Evolutionary conservation across 2,888 invertebrate genomes (phyloP).

Genomic region (Geotrupes spiniger): DNA sequence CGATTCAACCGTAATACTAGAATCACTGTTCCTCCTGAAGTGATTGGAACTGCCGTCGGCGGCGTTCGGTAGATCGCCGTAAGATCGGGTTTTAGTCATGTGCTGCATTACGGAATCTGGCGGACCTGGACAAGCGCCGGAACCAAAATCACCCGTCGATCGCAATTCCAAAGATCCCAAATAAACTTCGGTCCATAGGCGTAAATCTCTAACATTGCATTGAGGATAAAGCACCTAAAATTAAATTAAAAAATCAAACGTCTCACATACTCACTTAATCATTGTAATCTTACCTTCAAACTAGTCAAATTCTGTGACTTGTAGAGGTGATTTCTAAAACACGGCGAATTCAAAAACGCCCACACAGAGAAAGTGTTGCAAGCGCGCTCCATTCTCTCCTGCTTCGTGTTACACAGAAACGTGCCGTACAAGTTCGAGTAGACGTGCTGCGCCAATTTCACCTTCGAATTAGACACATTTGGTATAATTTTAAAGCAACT

Average conservation of each 20-base stretch:
- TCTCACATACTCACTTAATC: no score
- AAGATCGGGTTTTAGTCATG: conserved; percentile 82
- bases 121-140: conserved; percentile 37
- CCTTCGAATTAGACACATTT: conserved; percentile 60
- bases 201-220: conserved; percentile 77
- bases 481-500: no score
- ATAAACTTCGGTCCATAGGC: conserved; percentile 84
- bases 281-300: background rate
- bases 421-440: conserved; percentile 97
- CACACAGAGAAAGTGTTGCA: conserved; percentile 79
- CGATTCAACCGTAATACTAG: conserved; percentile 71
- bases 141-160: conserved; percentile 39
- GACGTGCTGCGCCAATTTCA: conserved; percentile 91
- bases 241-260: background rate
- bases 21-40: conserved; percentile 80
- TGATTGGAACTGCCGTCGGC: conserved; percentile 54
- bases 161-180: conserved; percentile 56
- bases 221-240: conserved; percentile 81
- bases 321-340: conserved; percentile 87
- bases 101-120: conserved; percentile 49
- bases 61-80: conserved; percentile 74
- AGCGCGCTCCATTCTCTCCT: conserved; percentile 67
- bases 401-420: conserved; percentile 85
- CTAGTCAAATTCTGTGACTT: conserved; percentile 40
- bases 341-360: conserved; percentile 75